Conservation (phyloP, 2,888 invertebrate species). For the Lithophane socia region DNA sequence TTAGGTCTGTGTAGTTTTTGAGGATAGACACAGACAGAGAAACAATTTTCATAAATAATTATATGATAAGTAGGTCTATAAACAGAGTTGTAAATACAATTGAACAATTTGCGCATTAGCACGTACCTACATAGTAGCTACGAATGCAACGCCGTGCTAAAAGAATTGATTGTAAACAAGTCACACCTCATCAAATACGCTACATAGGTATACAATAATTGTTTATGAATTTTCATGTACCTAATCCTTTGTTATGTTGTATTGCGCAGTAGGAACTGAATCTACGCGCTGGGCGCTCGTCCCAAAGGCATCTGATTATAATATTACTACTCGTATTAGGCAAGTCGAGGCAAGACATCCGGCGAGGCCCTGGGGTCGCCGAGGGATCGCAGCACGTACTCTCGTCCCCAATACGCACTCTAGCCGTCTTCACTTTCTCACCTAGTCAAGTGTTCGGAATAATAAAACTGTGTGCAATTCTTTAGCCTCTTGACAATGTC, state of each 20-base stretch:
- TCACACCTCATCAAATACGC: slow-evolving; percentile 27
- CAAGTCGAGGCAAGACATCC: slow-evolving; percentile 68
- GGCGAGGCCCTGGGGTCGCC: slow-evolving; percentile 72
- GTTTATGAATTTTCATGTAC: slow-evolving; percentile 38
- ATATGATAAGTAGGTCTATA: not conserved
- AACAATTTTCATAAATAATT: not conserved
- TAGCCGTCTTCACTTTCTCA: slow-evolving; percentile 78
- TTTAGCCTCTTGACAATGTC: slow-evolving; percentile 74
- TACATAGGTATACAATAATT: slow-evolving; percentile 31
- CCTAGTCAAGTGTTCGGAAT: slow-evolving; percentile 77
- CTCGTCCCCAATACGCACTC: slow-evolving; percentile 78
- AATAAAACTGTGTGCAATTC: slow-evolving; percentile 80
- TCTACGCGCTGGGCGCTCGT: slow-evolving; percentile 42
- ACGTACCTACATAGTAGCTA: not conserved
- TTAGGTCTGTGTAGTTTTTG: not conserved
- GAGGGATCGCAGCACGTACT: slow-evolving; percentile 78
- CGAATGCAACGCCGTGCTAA: not conserved
- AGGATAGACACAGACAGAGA: not conserved
- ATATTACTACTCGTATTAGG: slow-evolving; percentile 77
- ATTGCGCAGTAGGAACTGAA: slow-evolving; percentile 43
- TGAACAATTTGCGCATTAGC: not conserved
- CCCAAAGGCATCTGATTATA: slow-evolving; percentile 71
- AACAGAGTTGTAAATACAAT: slow-evolving; percentile 7
- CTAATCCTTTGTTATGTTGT: slow-evolving; percentile 40
- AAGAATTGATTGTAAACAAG: slow-evolving; percentile 20